Base-by-base conservation (phyloP, 2,113 vertebrate genomes). In the Elgaria multicarinata region DNA sequence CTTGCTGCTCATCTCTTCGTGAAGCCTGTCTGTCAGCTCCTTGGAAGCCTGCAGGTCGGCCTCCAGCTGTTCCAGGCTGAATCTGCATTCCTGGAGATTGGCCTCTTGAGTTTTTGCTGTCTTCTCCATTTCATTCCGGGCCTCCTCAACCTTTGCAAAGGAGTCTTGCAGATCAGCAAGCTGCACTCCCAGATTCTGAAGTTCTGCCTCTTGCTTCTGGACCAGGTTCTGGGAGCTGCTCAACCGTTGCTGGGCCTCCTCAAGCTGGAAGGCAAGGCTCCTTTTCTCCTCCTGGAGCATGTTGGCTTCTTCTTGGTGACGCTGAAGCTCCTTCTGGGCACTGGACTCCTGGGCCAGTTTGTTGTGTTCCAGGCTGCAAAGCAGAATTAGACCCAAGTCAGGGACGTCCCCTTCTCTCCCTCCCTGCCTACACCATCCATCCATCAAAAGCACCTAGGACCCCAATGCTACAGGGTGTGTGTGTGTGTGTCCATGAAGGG, bases 11-110 rank as follows among this genome's bases (percentile, higher is more conserved):
- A 98, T 95, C 95, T 98, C 98, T 28, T 95, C 95, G 85, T 98
- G 98, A 82, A 99, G 96, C 28, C 91, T 97, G 89, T 97, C 96
- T 0, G 96, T 98, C 71, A 99, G 94, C 0, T 95, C 95, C 93
- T 97, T 99, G 50, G 98, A 99, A 55, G 97, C 97, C 58, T 97
- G 97, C 92, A 99, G 96, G 93, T 99, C 99, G 0, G 97, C 96
- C 89, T 98, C 97, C 18, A 98, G 97, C 84, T 99, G 98, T 93
- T 99, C 98, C 93, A 97, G 96, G 26, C 80, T 97, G 86, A 99
- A 95, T 88, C 96, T 97, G 78, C 96, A 97, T 42, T 98, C 96
- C 79, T 97, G 98, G 87, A 98, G 97, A 24, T 97, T 97, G 20
- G 93, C 92, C 93, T 99, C 98, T 58, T 97, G 96, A 26, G 97